Evolutionary conservation across 92 coral and sea anemone genomes (phyloP), one percentile per base, ranked within the genome.

Genomic region (Hydrozoanthus gracilis): DNA sequence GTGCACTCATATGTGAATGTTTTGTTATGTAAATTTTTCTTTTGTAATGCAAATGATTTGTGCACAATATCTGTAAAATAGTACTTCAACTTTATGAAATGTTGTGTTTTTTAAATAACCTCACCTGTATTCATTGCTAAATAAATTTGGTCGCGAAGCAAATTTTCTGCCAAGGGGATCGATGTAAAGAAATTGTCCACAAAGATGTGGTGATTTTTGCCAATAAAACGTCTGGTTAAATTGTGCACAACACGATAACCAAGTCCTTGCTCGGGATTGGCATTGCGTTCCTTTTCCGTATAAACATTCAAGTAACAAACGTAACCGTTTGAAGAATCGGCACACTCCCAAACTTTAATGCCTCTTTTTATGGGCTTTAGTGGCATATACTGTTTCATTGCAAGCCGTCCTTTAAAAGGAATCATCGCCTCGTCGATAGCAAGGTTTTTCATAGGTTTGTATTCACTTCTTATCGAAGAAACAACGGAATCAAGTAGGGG

Each of bases 371-470:
- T 39, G 8, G 84, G 87, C 60, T 86, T 87, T 83, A 86, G 35
- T 6, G 92, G 88, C 70, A 90, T 51, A 14, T 86, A 86, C 27
- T 90, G 92, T 35, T 90, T 86, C 87, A 90, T 86, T 8, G 17
- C 62, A 72, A 73, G 72, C 49, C 72, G 51, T 51, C 71, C 88
- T 84, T 84, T 84, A 71, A 52, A 72, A 35, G 68, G 27, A 14
- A 84, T 73, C 88, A 35, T 84, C 20, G 88, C 80, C 52, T 84
- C 80, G 35, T 84, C 68, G 67, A 71, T 47, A 64, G 90, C 76
- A 27, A 27, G 39, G 39, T 27, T 27, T 27, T 27, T 27, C 39
- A 2, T 27, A 27, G 39, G 39, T 27, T 50, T 51, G 47, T 49
- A 68, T 73, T 88, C 87, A 10, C 9, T 71, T 56, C 45, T 5